Evolutionary conservation across 2,797 vertebrate species (phyloP).

Genomic region (Stomatorhinus walkeri): DNA sequence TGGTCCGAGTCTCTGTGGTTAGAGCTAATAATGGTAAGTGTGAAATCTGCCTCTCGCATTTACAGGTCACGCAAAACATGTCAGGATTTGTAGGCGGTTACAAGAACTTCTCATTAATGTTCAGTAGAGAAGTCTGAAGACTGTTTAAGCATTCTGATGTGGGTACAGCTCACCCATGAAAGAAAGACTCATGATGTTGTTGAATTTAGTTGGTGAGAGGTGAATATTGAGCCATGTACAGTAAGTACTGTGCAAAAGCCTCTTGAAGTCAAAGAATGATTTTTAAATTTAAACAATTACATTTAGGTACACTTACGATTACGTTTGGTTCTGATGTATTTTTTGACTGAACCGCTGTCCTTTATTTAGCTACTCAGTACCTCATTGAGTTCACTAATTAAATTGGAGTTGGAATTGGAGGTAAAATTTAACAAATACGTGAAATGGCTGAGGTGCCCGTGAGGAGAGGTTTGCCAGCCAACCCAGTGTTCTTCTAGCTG

Average conservation of each 20-base stretch:
- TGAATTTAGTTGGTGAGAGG: neutral
- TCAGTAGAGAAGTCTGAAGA: neutral
- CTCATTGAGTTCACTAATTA: neutral
- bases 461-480: neutral
- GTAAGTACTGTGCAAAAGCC: neutral
- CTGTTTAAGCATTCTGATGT: neutral
- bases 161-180: neutral
- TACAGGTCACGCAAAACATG: neutral
- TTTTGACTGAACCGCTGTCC: neutral
- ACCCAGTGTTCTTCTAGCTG: neutral
- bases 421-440: neutral
- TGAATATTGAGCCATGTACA: neutral
- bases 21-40: conserved; percentile 70
- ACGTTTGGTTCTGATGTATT: neutral
- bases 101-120: neutral
- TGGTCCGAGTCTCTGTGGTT: conserved; percentile 79
- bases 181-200: neutral
- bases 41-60: neutral
- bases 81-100: neutral
- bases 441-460: neutral
- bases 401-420: neutral
- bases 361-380: neutral
- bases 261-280: neutral
- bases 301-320: too few species aligned
- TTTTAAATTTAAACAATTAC: neutral